Base-by-base conservation (phyloP, 2,888 invertebrate genomes). In the Ormyrus rosae region DNA sequence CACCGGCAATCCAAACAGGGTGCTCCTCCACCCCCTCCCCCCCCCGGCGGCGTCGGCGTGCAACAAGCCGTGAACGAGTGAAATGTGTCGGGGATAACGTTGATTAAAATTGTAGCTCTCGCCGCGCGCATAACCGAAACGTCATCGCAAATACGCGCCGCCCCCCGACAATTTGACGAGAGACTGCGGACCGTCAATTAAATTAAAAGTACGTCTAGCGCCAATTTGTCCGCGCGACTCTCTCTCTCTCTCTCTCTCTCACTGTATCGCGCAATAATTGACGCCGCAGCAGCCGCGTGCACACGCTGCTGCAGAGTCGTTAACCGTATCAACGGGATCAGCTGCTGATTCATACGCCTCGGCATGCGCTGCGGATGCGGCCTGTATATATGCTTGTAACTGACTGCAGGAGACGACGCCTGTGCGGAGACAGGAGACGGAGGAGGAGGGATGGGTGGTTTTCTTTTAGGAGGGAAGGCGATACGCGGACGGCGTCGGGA, bases 161-260 rank as follows among this genome's bases (percentile, higher is more conserved):
- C 34, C 56, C 55, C 58, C 65, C 65, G 65, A 56, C 65, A 50
- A 63, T 53, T 63, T 8, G 34, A 19, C 64, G 11, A 48, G 69
- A 13, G 69, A 53, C 11, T 34, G 60, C 6, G 34, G 34, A n/a
- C 34, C 34, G 34, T 34, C 34, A 56, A 77, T 77, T 50, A 70
- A 77, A 77, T 70, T 77, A 64, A 69, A 77, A 77, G 70, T 77
- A 69, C 64, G 55, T 55, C 53, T n/a, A 63, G 55, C 58, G 63
- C 56, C 63, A 77, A 77, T 77, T 69, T 70, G 48, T 46, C 13
- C 45, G n/a, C 2, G 11, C n/a, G 46, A 6, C 63, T 8, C 5
- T 11, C 45, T 2, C 50, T 13, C 51, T 2, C 8, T 8, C 65
- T 6, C 8, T 2, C 51, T 7, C 8, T 51, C 19, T 1, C 19